Base-by-base conservation (phyloP, 2,888 invertebrate genomes). In the Himalopsyche anomala region DNA sequence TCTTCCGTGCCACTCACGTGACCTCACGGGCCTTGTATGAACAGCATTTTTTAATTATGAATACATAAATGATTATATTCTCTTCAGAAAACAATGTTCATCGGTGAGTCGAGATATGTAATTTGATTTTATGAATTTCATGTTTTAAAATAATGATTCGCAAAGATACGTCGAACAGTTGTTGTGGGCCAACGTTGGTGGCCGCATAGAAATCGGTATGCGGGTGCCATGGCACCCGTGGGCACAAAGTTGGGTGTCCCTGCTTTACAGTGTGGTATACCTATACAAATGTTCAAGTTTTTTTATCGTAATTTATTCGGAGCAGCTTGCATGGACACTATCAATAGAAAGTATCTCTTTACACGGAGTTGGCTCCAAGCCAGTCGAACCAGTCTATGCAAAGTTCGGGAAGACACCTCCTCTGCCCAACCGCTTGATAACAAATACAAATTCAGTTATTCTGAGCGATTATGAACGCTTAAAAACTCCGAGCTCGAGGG, bases 291-390 rank as follows among this genome's bases (percentile, higher is more conserved):
- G 11, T 19, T 19, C n/a, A 4, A 6, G 28, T 9, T 2, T 62
- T 62, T 62, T 62, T 62, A 62, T 62, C 62, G 62, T 62, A 82
- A 85, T 85, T 82, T 85, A 85, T 85, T 82, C 79, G 74, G 19
- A 82, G 81, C 82, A 51, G 79, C 80, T 82, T 82, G 82, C 85
- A 74, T 74, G 36, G 85, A 82, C 82, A 85, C 82, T 85, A 85
- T 85, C 85, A 82, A 82, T 40, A 19, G 85, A 85, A 85, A 85
- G 85, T 85, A 85, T 85, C 85, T 85, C 85, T 85, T 85, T 85
- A 85, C 85, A 85, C 74, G 85, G 45, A 82, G 42, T 85, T 85
- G 85, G 85, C 85, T 82, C 17, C 11, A 12, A 82, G 69, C 85
- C 85, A 85, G 85, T n/a, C 19, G 19, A 4, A 8, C 62, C 62